Evolutionary conservation across 2,888 invertebrate species (phyloP).

Genomic region (Dugesia japonica): DNA sequence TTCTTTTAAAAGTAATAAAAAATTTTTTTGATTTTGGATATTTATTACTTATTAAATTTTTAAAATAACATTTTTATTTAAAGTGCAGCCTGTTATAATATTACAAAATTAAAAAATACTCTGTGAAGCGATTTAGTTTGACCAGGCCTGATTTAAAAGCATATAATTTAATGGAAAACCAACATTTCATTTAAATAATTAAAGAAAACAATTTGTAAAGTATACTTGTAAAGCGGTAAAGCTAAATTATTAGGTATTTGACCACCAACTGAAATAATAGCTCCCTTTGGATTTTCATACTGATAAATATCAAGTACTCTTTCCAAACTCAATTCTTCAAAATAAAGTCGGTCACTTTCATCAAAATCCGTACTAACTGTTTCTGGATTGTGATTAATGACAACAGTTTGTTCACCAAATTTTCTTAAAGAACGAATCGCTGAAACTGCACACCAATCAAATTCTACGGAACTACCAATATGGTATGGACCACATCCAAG

Average conservation of each 20-base stretch:
- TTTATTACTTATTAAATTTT: too few species aligned
- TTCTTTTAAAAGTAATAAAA: too few species aligned
- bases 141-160: too few species aligned
- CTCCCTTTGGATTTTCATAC: slow-evolving; percentile 39
- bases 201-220: too few species aligned
- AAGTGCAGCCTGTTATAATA: too few species aligned
- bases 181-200: too few species aligned
- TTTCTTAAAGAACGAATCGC: slow-evolving; percentile 39
- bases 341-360: slow-evolving; percentile 43
- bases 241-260: slow-evolving; percentile 44
- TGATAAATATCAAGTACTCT: slow-evolving; percentile 42
- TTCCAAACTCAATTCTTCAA: slow-evolving; percentile 42
- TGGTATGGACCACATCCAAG: slow-evolving; percentile 44
- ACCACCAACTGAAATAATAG: slow-evolving; percentile 41
- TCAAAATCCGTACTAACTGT: slow-evolving; percentile 45
- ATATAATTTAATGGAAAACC: too few species aligned
- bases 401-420: slow-evolving; percentile 39
- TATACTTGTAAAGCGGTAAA: slow-evolving; percentile 39
- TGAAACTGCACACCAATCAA: slow-evolving; percentile 44
- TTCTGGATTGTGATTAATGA: slow-evolving; percentile 44
- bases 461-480: slow-evolving; percentile 43
- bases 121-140: too few species aligned
- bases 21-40: too few species aligned
- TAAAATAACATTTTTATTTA: too few species aligned
- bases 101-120: too few species aligned